Base-by-base conservation (phyloP, 2,797 vertebrate species). In the Parambassis ranga region DNA sequence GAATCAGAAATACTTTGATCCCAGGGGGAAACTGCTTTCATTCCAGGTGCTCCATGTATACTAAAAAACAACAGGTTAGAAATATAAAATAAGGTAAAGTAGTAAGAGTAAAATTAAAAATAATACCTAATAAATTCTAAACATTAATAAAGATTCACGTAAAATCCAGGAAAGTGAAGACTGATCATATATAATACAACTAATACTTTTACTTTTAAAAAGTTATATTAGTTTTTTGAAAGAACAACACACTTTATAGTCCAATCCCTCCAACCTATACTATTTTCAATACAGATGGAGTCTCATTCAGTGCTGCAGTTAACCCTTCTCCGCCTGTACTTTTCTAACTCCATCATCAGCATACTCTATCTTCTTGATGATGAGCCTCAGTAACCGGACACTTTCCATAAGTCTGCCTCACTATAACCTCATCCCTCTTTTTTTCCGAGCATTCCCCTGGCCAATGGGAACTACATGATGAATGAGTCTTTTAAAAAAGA, bases 401-500 rank as follows among this genome's bases (percentile, higher is more conserved):
- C 51, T 69, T 66, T 66, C 59, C 55, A 53, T 52, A 38, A 58
- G 41, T 69, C 55, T 58, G 33, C 67, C 61, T 56, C 19, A 0
- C 20, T 26, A 13, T 33, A 56, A 68, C 68, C 46, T 58, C 65
- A 61, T 61, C 47, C 31, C 42, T 53, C 43, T 2, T 66, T 42
- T 70, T 47, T 42, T 70, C 47, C 47, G 39, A 46, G 20, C 20
- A 1, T 18, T 49, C 46, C 49, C 18, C 31, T 6, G 56, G 52
- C 69, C 32, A 36, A 31, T 4, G 48, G 33, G 48, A 55, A 51
- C 59, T 43, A 22, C 0, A 70, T 79, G 88, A 89, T 69, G 71
- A 89, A 89, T 75, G 59, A 75, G 62, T 64, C 56, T 66, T 81
- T 80, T 63, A 79, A 77, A 82, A 79, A 81, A 44, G 48, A 26